A percentile compares a stretch with the other conserved stretches of the same genome.
phyloP scores from a whole-genome alignment of 2,888 invertebrate species.

The Acanthococcus lagerstroemiae region DNA sequence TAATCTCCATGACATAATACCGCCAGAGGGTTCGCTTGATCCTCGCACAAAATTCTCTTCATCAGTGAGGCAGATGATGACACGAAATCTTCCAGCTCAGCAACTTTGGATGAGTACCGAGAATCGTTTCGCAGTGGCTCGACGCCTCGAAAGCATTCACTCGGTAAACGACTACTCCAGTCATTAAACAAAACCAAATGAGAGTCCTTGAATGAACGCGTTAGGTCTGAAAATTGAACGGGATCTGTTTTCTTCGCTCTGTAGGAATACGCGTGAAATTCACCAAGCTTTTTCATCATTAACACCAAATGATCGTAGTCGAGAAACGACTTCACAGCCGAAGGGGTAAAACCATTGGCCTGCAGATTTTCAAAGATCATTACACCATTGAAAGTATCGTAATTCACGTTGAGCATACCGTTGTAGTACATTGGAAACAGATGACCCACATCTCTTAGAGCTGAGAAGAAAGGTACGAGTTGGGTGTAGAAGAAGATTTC shows the following conservation, averaged over 20 bases:
- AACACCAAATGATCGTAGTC: constrained; percentile 6
- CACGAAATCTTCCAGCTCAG: neutral
- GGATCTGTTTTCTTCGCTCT: neutral
- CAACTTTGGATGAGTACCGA: neutral
- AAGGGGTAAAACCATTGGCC: neutral
- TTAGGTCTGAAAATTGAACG: neutral
- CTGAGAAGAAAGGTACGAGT: neutral
- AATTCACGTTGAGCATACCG: neutral
- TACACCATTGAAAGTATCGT: neutral
- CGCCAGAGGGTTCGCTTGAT: neutral
- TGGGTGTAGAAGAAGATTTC: neutral
- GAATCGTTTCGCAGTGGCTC: neutral
- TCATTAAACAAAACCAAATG: no score
- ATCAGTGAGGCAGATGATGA: neutral
- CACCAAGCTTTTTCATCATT: neutral
- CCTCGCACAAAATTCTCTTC: neutral
- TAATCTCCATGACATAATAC: constrained; percentile 2
- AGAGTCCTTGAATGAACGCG: neutral
- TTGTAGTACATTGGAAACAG: constrained; percentile 11
- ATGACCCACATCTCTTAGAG: neutral
- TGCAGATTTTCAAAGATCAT: constrained; percentile 12
- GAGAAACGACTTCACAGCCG: neutral
- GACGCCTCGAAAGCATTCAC: neutral
- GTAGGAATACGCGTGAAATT: constrained; percentile 14
- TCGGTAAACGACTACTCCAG: no score